Evolutionary conservation across 1,140 invertebrate species (phyloP).

Genomic region (Bombus picipes): DNA sequence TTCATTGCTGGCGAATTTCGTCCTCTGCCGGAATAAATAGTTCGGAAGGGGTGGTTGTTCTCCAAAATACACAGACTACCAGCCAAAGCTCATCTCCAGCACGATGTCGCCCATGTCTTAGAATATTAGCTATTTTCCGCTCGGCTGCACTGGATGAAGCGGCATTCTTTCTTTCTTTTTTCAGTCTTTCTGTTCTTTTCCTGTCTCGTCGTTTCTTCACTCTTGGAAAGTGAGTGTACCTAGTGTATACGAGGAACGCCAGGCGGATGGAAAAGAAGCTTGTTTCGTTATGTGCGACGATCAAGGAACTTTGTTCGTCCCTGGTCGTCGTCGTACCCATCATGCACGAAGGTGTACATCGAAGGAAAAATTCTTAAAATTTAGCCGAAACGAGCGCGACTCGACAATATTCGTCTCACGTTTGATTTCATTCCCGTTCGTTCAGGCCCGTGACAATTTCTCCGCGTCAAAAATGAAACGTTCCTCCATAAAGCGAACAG

Average conservation of each 20-base stretch:
- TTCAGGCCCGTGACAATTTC: not conserved
- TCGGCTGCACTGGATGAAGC: slow-evolving; percentile 64
- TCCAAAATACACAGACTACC: slow-evolving; percentile 31
- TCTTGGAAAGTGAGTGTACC: not conserved
- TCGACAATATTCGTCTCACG: not conserved
- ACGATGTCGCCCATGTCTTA: slow-evolving; percentile 64
- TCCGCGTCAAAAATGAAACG: not conserved
- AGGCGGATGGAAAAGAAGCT: slow-evolving; percentile 25
- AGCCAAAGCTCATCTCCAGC: slow-evolving; percentile 59
- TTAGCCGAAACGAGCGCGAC: not conserved
- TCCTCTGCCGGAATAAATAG: not conserved
- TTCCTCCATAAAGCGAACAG: not conserved
- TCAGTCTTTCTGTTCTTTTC: not conserved
- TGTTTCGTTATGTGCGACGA: slow-evolving; percentile 3
- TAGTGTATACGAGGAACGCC: not conserved
- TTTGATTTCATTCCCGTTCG: not conserved
- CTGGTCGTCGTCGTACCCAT: not conserved
- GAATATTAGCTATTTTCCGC: slow-evolving; percentile 75
- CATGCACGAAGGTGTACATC: not conserved
- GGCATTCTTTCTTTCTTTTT: slow-evolving; percentile 44
- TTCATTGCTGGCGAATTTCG: slow-evolving; percentile 35
- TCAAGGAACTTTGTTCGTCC: no score
- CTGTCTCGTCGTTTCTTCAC: slow-evolving; percentile 5
- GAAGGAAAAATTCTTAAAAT: not conserved
- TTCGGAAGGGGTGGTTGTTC: not conserved